Conservation (phyloP, 2,888 invertebrate species). For the Capitulum mitella region DNA sequence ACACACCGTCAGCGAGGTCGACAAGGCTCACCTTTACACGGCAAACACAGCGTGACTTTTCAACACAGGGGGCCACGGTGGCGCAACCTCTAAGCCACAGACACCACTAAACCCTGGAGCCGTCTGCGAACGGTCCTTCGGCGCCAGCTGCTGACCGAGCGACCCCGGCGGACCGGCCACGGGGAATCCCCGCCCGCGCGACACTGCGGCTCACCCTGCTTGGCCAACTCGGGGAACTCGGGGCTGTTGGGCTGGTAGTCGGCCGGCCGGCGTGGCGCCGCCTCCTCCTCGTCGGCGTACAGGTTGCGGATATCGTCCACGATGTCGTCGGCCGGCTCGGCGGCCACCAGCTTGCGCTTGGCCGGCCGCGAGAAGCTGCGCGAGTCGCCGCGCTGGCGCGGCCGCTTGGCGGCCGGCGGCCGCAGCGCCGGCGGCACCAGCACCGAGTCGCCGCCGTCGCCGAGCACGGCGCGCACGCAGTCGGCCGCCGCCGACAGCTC, state of each 20-base stretch:
- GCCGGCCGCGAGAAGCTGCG: slow-evolving; percentile 20
- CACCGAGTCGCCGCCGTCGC: not conserved
- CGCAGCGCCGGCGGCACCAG: not conserved
- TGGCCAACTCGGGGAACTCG: not conserved
- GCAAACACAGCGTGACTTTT: too few relatives aligned
- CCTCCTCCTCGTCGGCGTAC: slow-evolving; percentile 9
- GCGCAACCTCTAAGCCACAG: too few relatives aligned
- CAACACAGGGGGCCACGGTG: too few relatives aligned
- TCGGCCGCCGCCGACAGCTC: not conserved
- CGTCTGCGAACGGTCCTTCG: too few relatives aligned
- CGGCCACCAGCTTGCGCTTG: slow-evolving; percentile 6
- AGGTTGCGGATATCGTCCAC: slow-evolving; percentile 9
- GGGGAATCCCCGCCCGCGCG: too few relatives aligned
- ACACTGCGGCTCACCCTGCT: not conserved
- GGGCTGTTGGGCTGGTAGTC: not conserved
- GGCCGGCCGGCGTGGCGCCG: not conserved
- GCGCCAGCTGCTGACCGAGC: too few relatives aligned
- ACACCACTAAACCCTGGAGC: too few relatives aligned
- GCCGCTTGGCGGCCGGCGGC: not conserved
- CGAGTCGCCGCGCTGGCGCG: not conserved
- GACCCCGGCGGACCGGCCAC: too few relatives aligned
- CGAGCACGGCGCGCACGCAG: not conserved
- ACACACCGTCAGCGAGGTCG: not conserved
- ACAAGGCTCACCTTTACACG: too few relatives aligned
- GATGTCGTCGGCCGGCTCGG: not conserved